Conservation (phyloP, 2,113 vertebrate genomes). For the Podarcis cretensis region DNA sequence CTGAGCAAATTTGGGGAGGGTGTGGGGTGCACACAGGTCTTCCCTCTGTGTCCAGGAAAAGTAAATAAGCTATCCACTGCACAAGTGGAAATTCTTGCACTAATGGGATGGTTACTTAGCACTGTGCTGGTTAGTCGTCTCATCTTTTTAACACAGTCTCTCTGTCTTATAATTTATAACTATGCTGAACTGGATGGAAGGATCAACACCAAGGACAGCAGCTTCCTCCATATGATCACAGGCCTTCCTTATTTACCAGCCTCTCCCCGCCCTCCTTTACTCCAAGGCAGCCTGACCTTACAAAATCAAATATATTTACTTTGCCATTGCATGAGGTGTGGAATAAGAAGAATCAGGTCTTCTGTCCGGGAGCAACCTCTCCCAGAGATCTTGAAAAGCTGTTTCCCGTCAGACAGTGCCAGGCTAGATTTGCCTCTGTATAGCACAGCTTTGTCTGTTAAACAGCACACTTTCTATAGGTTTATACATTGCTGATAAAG, state of each 20-base stretch:
- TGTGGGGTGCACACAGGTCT: too few relatives aligned
- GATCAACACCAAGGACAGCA: slow-evolving; percentile 30
- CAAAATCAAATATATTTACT: not conserved
- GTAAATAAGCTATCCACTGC: too few relatives aligned
- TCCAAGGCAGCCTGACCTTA: not conserved
- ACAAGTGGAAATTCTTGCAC: too few relatives aligned
- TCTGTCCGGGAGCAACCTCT: not conserved
- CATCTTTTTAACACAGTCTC: too few relatives aligned
- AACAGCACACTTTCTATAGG: not conserved
- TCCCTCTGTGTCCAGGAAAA: too few relatives aligned
- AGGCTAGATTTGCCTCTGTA: not conserved
- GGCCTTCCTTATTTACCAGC: not conserved
- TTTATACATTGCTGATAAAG: not conserved
- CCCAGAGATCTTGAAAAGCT: not conserved
- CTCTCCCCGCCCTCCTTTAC: not conserved
- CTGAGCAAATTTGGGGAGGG: too few relatives aligned
- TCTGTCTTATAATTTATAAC: too few relatives aligned
- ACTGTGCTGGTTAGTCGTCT: too few relatives aligned
- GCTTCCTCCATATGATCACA: accelerated
- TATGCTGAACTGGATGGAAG: not conserved
- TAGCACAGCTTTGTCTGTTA: not conserved
- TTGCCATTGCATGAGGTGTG: not conserved
- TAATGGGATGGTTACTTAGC: too few relatives aligned
- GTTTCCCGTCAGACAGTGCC: not conserved
- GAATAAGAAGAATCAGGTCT: not conserved